These are phyloP conservation scores for Stramonita haemastoma DNA, from an alignment of 2,888 invertebrate species.

Conservation along the genomic window DNA sequence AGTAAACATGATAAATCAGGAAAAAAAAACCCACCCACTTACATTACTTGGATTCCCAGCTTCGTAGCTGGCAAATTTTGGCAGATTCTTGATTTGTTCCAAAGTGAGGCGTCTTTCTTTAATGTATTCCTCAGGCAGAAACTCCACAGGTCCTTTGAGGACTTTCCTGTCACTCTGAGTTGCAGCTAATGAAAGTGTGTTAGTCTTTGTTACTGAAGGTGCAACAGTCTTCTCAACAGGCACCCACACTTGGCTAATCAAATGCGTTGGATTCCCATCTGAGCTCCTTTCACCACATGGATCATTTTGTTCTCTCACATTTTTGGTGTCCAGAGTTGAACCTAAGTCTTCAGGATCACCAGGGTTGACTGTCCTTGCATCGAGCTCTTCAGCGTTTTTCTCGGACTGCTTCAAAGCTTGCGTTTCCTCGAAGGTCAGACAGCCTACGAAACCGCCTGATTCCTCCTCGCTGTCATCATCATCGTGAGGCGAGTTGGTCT, in stretches of 20 bases:
- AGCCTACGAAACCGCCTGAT: slow-evolving; percentile 11
- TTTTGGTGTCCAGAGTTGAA: background rate
- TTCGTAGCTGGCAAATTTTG: slow-evolving; percentile 67
- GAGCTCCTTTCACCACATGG: background rate
- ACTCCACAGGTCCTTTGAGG: slow-evolving; percentile 46
- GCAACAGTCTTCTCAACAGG: background rate
- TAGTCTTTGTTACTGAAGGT: background rate
- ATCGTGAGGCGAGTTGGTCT: background rate
- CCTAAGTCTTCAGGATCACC: background rate
- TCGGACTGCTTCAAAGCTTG: slow-evolving; percentile 5
- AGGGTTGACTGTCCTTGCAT: background rate
- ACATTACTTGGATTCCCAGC: slow-evolving; percentile 68
- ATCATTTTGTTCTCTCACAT: background rate
- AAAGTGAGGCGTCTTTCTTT: slow-evolving; percentile 58
- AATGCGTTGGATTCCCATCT: background rate
- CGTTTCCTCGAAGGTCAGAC: slow-evolving; percentile 36
- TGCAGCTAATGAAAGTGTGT: background rate
- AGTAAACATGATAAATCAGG: background rate
- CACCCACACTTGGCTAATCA: background rate
- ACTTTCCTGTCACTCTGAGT: background rate
- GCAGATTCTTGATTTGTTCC: slow-evolving; percentile 64
- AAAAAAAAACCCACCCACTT: slow-evolving; percentile 43
- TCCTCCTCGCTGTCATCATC: slow-evolving; percentile 4
- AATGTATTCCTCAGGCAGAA: slow-evolving; percentile 63
- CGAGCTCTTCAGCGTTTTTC: background rate